Evolutionary conservation across 2,797 vertebrate genomes (phyloP).

Genomic region (Setipinna tenuifilis): DNA sequence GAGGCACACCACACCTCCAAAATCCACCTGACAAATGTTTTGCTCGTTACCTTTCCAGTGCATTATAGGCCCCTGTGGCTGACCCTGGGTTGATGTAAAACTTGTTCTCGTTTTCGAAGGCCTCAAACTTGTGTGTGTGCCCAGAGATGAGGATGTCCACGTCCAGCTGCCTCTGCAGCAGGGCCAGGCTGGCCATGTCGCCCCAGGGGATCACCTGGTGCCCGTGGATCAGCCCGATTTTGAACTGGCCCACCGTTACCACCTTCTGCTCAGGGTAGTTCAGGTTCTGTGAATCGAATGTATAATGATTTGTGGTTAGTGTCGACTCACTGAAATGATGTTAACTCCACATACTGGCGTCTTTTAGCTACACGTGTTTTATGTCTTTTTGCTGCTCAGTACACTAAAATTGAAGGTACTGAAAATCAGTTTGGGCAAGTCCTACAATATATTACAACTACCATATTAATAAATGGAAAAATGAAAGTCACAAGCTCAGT

Average conservation of each 20-base stretch:
- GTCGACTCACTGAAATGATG: not conserved
- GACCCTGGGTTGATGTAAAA: constrained; percentile 99
- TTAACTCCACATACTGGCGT: not conserved
- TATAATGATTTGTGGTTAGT: not conserved
- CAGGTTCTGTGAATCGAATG: constrained; percentile 79
- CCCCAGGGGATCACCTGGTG: constrained; percentile 99
- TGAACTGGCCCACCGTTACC: constrained; percentile 98
- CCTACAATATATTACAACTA: not conserved
- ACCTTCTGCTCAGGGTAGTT: constrained; percentile 99
- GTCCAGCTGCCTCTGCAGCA: constrained; percentile 95
- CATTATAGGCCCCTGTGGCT: constrained; percentile 95
- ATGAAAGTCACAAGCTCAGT: not conserved
- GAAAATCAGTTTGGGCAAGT: too few species aligned
- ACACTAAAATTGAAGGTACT: not conserved
- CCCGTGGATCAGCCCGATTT: constrained; percentile 97
- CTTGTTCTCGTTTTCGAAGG: constrained; percentile 98
- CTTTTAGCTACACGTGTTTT: not conserved
- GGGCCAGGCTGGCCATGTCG: constrained; percentile 94
- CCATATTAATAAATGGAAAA: not conserved
- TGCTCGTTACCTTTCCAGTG: constrained; percentile 88
- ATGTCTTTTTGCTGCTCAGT: not conserved
- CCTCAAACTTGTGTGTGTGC: constrained; percentile 98
- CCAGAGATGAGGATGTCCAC: constrained; percentile 99
- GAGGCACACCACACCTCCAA: not conserved
- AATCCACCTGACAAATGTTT: not conserved